Evolutionary conservation across 2,888 invertebrate species (phyloP).

Genomic region (Darwinula stevensoni): DNA sequence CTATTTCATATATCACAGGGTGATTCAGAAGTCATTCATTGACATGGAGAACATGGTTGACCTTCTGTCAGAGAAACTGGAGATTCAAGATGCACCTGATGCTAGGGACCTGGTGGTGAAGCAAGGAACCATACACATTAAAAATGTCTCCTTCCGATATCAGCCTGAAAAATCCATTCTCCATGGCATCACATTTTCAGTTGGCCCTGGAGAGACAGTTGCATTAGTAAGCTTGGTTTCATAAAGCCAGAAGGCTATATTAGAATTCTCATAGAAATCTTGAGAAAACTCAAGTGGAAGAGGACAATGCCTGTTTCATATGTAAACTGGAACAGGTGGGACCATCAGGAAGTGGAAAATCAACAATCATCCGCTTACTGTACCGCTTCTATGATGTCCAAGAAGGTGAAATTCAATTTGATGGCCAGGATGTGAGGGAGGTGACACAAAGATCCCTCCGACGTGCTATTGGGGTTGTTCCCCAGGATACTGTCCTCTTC

Average conservation of each 20-base stretch:
- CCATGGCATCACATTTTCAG: slow-evolving; percentile 42
- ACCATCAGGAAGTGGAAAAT: slow-evolving; percentile 74
- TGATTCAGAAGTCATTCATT: slow-evolving; percentile 86
- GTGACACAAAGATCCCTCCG: slow-evolving; percentile 60
- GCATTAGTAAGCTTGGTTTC: too few species aligned
- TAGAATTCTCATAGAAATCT: too few species aligned
- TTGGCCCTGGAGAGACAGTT: slow-evolving; percentile 53
- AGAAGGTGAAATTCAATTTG: slow-evolving; percentile 53
- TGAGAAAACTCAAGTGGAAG: too few species aligned
- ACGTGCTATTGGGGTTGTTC: slow-evolving; percentile 65
- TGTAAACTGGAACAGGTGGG: too few species aligned
- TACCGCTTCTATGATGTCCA: slow-evolving; percentile 91
- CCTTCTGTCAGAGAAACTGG: slow-evolving; percentile 51
- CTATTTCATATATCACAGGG: too few species aligned
- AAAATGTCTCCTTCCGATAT: slow-evolving; percentile 68
- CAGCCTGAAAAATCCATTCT: slow-evolving; percentile 41
- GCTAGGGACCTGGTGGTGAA: slow-evolving; percentile 36
- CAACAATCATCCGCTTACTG: slow-evolving; percentile 71
- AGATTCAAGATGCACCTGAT: slow-evolving; percentile 52
- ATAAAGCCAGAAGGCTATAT: too few species aligned
- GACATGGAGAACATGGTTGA: slow-evolving; percentile 99
- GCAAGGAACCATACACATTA: slow-evolving; percentile 42
- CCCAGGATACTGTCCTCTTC: slow-evolving; percentile 86
- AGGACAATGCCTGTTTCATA: too few species aligned
- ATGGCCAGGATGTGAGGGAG: slow-evolving; percentile 59